Evolutionary conservation across 2,888 invertebrate genomes (phyloP), one percentile per base, ranked within the genome.

Genomic region (Temnothorax rugatulus): DNA sequence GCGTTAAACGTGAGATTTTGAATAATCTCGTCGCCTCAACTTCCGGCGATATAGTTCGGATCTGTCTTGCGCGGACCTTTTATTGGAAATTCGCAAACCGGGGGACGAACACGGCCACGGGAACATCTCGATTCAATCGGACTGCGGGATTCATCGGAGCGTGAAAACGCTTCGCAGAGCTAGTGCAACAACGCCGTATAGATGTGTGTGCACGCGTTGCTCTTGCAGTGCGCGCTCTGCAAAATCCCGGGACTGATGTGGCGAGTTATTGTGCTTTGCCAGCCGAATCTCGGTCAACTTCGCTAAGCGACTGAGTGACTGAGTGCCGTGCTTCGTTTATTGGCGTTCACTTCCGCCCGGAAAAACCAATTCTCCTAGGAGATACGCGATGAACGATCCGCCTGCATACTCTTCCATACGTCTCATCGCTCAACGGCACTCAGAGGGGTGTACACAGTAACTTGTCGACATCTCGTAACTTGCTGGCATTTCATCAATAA

Each of bases 181-280:
- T 79, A 29, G 29, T 74, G 79, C 77, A 82, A 68, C 63, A 83
- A 64, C 29, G 61, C 15, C 34, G 21, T 83, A 87, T 87, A 84
- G 77, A 81, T 84, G 64, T 86, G 64, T 86, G 81, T 83, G 82
- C 84, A 74, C 82, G 86, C 84, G 84, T 87, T 83, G 88, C 77
- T 83, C 86, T 29, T 29, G 74, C 59, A 34, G 71, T 38, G 77
- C 74, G 77, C 71, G 82, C 47, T 73, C 73, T 61, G 79, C 81
- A 88, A 88, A 90, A 90, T 88, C 84, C 75, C 68, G 52, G 64
- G 85, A 84, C 88, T 85, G 90, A 88, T 87, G 88, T 90, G 88
- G 86, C 87, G 89, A 90, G 89, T 89, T 90, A 91, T 90, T 88
- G 91, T 90, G 88, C 89, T 86, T 87, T 85, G 90, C 85, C 87